Base-by-base conservation (phyloP, 2,797 vertebrate species). In the Sternarchorhynchus goeldii region DNA sequence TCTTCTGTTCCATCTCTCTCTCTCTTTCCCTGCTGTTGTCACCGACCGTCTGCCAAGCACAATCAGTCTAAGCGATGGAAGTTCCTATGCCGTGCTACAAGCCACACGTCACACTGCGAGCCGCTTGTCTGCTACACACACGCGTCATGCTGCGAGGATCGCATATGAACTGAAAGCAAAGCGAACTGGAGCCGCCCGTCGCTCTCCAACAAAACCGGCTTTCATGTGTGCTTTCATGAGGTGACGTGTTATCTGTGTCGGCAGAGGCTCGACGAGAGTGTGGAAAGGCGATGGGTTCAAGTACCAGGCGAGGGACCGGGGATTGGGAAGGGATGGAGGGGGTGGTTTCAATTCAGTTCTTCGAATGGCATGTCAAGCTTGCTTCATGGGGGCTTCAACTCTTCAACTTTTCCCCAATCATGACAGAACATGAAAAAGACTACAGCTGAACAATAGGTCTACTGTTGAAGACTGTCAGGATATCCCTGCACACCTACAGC, bases 131-230 rank as follows among this genome's bases (percentile, higher is more conserved):
- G 31, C 20, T 39, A 45, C 39, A 67, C 39, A 59, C 50, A 41
- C n/a, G 58, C 25, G 25, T 17, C 74, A 56, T 20, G 14, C 53
- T 45, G 55, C 10, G 73, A 66, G 20, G 63, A 55, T 25, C 62
- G 65, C 57, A 75, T 57, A 57, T 57, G 55, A 66, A 75, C 73
- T 75, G 20, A 17, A 66, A 41, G 56, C 50, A 65, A 75, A 75
- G 50, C 16, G 20, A 66, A 34, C 73, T 56, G 20, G 65, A 36
- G 31, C 8, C 4, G 31, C 56, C 32, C 8, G 18, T 66, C 32
- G n/a, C 32, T 50, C 50, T 67, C 25, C 63, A 57, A 34, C 18
- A 57, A 36, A 66, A 53, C 50, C 62, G 3, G 21, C 66, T 25
- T 36, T 36, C 6, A 36, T 36, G 34, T 36, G 10, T 53, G 66